A percentile compares a stretch with the other conserved stretches of the same genome.
Conservation (phyloP, 2,113 vertebrate genomes). For the Origma solitaria region DNA sequence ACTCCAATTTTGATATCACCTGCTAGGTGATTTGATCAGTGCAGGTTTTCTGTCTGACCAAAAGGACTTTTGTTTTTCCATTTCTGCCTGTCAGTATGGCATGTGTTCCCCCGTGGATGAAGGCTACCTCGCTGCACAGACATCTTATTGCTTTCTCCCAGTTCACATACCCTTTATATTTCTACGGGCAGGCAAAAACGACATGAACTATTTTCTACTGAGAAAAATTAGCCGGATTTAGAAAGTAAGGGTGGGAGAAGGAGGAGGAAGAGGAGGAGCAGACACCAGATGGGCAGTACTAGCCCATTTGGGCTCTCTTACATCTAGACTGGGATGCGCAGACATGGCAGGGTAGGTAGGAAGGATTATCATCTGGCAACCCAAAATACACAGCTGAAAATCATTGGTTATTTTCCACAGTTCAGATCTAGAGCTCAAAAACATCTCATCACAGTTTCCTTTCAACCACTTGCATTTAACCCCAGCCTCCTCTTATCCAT, state of each 20-base stretch:
- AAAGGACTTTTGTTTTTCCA: background rate
- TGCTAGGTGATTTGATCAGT: rapidly evolving
- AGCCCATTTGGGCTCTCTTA: background rate
- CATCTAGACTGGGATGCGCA: background rate
- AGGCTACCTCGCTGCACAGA: background rate
- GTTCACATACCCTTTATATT: background rate
- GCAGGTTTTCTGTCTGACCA: background rate
- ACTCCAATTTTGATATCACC: background rate
- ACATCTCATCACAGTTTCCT: background rate
- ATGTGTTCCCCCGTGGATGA: background rate
- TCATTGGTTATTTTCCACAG: background rate
- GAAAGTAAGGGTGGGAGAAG: background rate
- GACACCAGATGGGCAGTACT: background rate
- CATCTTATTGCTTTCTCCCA: background rate
- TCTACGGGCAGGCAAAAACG: background rate
- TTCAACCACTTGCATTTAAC: background rate
- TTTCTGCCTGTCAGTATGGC: background rate
- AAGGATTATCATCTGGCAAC: background rate
- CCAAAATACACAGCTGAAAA: background rate
- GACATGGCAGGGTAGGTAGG: background rate
- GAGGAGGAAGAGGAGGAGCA: background rate
- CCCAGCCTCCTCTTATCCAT: background rate
- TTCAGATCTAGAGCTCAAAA: background rate
- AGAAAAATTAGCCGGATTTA: background rate
- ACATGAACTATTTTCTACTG: background rate